Evolutionary conservation across 2,113 vertebrate genomes (phyloP), one percentile per base, ranked within the genome.

Genomic region (Neoarius graeffei): DNA sequence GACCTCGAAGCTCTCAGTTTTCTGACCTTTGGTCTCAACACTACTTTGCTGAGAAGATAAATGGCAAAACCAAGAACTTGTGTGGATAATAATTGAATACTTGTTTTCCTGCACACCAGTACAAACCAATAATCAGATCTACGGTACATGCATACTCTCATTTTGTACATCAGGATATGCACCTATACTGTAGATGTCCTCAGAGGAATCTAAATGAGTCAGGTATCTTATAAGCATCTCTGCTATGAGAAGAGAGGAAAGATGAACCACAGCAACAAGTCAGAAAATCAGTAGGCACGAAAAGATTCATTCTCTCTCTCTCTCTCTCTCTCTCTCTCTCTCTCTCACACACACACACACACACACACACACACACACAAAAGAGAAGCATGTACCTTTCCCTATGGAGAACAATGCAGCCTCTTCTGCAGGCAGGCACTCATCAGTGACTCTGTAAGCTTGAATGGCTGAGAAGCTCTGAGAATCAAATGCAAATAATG

Each of bases 401-500:
- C 42, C n/a, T 30, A 64, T 42, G 14, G 83, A 80, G 67, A 83
- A 91, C 92, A 92, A 91, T 89, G 88, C 42, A 57, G 83, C 67
- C 89, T 85, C 84, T 90, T 91, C 88, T 91, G 82, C 19, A 69
- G 66, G 83, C 80, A 83, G 77, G 71, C 79, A 83, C 89, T 90
- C 82, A 90, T 91, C 91, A 87, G 82, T 89, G 83, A 27, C 88
- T 93, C 91, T 90, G 85, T 88, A 90, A 93, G 90, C 90, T 89
- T 90, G 87, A 91, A 91, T 91, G 91, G 88, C 89, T 88, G 91
- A 89, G 90, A 90, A 90, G 87, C 90, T 91, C 88, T 81, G 79
- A 88, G 90, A 87, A 85, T 85, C 89, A 76, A 88, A 92, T 92
- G 91, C 91, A 91, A 91, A 92, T 92, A 88, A 91, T 90, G 92